Evolutionary conservation across 2,888 invertebrate genomes (phyloP), one percentile per base, ranked within the genome.

Genomic region (Onchidella celtica): DNA sequence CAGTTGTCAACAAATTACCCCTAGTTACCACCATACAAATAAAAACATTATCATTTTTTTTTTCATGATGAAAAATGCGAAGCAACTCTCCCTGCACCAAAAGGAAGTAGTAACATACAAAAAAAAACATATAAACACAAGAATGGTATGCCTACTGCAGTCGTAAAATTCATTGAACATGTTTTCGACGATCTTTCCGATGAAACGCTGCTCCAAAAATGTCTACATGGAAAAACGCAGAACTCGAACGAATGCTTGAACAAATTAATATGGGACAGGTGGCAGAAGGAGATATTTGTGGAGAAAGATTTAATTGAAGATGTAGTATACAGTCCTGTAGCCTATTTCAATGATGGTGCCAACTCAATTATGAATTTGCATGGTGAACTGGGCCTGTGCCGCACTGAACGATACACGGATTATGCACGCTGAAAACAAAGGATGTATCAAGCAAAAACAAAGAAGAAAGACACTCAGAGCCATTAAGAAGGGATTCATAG

Each of bases 211-310:
- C 61, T 61, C n/a, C 27, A 6, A 24, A 61, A 24, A 24, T 61
- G 61, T 61, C 6, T n/a, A 24, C 61, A 61, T 61, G 61, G 61
- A 61, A 61, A 61, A n/a, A 61, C 61, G 27, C 61, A 61, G n/a
- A 61, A 61, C 27, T 6, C 61, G 14, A 61, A 61, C n/a, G 61
- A 61, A 24, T 61, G n/a, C 61, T n/a, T 61, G 4, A 61, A 61
- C n/a, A 61, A 61, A 24, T 6, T 61, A 24, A 61, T 61, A 61
- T 61, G 61, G 61, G 61, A 61, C 61, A 6, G 61, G 27, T 61
- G 61, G 4, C 9, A n/a, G 4, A 61, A 61, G 61, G 61, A 61
- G n/a, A 17, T 17, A 4, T 61, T 61, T 61, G 61, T 61, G 61
- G 61, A 61, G n/a, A 61, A 61, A n/a, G n/a, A 9, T 61, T 4